Base-by-base conservation (phyloP, 2,797 vertebrate genomes). In the Scolopax bukidnonensis region DNA sequence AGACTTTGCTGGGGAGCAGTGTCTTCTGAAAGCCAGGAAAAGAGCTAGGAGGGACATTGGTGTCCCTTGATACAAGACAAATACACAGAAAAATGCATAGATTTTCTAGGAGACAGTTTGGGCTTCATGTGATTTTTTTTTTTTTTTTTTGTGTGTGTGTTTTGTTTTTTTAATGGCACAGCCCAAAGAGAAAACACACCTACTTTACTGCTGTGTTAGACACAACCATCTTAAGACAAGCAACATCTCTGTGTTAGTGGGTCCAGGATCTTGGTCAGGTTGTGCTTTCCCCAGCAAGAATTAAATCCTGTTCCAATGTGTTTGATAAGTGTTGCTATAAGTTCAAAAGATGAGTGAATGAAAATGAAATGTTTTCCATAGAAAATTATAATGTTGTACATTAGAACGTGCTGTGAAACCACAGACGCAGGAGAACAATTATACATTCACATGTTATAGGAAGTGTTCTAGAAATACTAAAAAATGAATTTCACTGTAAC, bases 1-100 rank as follows among this genome's bases (percentile, higher is more conserved):
- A 23, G n/a, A 78, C 20, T 27, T 67, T 7, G 41, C 8, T 92
- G 24, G 51, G 75, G 25, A 71, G 21, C 11, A 9, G 3, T 28
- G 17, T 81, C 33, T 61, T 74, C 23, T 78, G 32, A 75, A 85
- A 75, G 14, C 10, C 54, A 70, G 51, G 40, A 59, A 77, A 78
- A 45, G 51, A 70, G 7, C 10, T 63, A n/a, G 16, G 41, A 65
- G 30, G 36, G 32, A 32, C 2, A 36, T 33, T 21, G 36, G 5
- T 2, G 53, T 47, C 11, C 12, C 30, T 54, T 47, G n/a, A 5
- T 50, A 30, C 0, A 3, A 56, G 43, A 60, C 0, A 2, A 41
- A 54, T 40, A 32, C 8, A 7, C 7, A 67, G 30, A 20, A 77
- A 82, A 76, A 36, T 27, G 17, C 27, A 40, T 43, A 53, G 40